These are phyloP conservation scores for Anas flavirostris DNA, from an alignment of 2,797 vertebrate genomes.

Conservation along the genomic window DNA sequence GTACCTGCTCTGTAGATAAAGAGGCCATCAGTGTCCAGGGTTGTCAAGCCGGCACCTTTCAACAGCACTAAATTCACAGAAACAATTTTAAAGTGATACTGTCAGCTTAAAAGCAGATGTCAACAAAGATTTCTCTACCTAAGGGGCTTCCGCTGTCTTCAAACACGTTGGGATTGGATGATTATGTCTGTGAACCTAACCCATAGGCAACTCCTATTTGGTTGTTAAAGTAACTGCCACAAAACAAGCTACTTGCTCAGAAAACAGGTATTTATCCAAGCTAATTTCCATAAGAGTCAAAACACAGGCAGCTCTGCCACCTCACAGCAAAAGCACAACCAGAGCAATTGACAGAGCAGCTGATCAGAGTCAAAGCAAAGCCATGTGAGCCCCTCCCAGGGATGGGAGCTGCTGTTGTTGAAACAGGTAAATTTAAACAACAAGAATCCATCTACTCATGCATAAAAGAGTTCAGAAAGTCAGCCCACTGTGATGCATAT, in stretches of 20 bases:
- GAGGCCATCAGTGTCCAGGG: not conserved
- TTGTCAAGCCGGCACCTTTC: not conserved
- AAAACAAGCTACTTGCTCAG: not conserved
- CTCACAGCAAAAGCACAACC: not conserved
- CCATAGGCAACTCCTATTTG: not conserved
- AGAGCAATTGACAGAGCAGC: not conserved
- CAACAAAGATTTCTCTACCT: not conserved
- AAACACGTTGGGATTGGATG: not conserved
- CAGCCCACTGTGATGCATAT: not conserved
- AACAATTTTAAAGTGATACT: not conserved
- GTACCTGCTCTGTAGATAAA: not conserved
- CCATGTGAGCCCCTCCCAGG: not conserved
- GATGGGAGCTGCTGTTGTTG: not conserved
- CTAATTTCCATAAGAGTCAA: not conserved
- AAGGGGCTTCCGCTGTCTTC: not conserved
- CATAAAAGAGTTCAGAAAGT: not conserved
- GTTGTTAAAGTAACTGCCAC: not conserved
- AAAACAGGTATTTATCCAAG: not conserved
- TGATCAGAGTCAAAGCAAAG: not conserved
- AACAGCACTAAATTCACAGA: slow-evolving; percentile 8
- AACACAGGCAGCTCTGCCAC: not conserved
- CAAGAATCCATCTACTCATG: not conserved
- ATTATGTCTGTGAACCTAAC: not conserved
- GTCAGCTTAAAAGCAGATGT: not conserved
- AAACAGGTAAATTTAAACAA: not conserved